Evolutionary conservation across 2,797 vertebrate genomes (phyloP).

Genomic region (Melopsittacus undulatus): DNA sequence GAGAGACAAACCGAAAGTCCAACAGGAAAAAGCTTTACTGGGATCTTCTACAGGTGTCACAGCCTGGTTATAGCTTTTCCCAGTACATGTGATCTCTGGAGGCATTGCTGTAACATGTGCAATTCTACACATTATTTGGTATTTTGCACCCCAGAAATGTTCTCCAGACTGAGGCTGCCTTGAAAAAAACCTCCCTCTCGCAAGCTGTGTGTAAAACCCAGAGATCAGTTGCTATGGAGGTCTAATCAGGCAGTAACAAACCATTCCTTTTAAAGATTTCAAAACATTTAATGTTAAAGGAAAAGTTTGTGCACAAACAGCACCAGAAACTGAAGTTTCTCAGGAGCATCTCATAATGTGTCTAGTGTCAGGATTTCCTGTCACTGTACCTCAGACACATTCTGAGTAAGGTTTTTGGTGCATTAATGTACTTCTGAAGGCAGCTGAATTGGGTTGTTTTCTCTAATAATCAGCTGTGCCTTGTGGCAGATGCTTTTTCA

Average conservation of each 20-base stretch:
- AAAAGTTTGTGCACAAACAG: neutral
- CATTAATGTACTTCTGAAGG: neutral
- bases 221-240: neutral
- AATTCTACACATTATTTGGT: neutral
- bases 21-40: neutral
- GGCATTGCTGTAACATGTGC: neutral
- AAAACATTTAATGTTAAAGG: neutral
- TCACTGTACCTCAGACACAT: rapidly evolving
- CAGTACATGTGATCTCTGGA: neutral
- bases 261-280: neutral
- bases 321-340: neutral
- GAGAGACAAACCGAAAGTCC: rapidly evolving
- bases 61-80: neutral
- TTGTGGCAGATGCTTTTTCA: neutral
- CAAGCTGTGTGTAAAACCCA: neutral
- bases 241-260: neutral
- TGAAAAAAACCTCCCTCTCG: neutral
- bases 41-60: neutral
- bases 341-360: neutral
- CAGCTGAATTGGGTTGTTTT: neutral
- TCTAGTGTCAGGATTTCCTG: neutral
- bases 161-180: neutral
- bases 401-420: neutral
- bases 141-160: neutral
- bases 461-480: neutral